These are phyloP conservation scores for Drosophila nigrodunni DNA, from an alignment of 1,140 invertebrate genomes.

Conservation along the genomic window DNA sequence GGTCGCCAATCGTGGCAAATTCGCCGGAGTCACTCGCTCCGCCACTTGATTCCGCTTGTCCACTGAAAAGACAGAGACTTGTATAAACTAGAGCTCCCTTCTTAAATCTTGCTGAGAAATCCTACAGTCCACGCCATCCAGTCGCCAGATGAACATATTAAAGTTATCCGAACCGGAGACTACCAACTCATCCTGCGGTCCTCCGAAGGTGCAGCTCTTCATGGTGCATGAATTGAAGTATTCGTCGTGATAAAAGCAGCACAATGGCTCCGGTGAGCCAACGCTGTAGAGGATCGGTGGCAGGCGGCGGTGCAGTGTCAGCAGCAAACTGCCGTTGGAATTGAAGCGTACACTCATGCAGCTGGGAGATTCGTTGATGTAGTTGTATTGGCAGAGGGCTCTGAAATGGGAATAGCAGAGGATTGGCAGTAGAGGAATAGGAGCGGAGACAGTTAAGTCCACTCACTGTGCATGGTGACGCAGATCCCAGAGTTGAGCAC, in stretches of 20 bases:
- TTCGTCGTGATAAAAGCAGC: slow-evolving; percentile 95
- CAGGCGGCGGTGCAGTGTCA: slow-evolving; percentile 93
- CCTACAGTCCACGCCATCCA: slow-evolving; percentile 87
- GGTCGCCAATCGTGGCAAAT: slow-evolving; percentile 57
- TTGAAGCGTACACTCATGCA: slow-evolving; percentile 97
- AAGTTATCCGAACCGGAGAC: slow-evolving; percentile 97
- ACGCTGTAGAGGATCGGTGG: slow-evolving; percentile 93
- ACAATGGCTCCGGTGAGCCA: slow-evolving; percentile 88
- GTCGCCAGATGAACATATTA: slow-evolving; percentile 97
- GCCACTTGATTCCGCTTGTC: slow-evolving; percentile 75
- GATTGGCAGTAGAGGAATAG: background rate
- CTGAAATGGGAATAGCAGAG: slow-evolving; percentile 80
- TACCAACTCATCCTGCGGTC: slow-evolving; percentile 94
- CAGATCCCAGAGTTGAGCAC: slow-evolving; percentile 95
- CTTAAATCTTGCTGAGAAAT: slow-evolving; percentile 27
- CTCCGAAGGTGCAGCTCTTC: slow-evolving; percentile 98
- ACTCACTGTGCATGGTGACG: slow-evolving; percentile 91
- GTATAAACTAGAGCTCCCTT: too few relatives aligned
- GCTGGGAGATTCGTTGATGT: slow-evolving; percentile 89
- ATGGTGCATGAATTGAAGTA: slow-evolving; percentile 99
- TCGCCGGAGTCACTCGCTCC: slow-evolving; percentile 67
- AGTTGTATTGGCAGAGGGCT: slow-evolving; percentile 89
- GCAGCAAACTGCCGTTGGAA: slow-evolving; percentile 89
- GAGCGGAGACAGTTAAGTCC: background rate
- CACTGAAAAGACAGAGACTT: slow-evolving; percentile 58